Evolutionary conservation across 2,888 invertebrate species (phyloP).

Genomic region (Eudemis profundana): DNA sequence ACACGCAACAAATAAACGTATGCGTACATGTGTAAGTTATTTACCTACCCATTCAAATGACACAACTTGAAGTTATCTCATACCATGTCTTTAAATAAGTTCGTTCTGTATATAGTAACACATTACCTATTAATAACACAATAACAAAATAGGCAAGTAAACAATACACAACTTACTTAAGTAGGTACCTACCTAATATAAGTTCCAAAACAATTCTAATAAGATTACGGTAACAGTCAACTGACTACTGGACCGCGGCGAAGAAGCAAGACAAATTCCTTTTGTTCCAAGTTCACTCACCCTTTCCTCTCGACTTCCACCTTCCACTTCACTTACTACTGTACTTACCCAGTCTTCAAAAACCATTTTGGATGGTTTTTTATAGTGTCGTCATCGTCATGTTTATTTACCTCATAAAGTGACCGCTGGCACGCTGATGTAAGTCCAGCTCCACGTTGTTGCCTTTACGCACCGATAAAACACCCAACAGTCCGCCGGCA

Average conservation of each 20-base stretch:
- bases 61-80: no score
- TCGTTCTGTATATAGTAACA: not conserved
- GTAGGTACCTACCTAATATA: no score
- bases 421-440: constrained; percentile 91
- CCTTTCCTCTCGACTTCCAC: not conserved
- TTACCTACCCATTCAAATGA: no score
- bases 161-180: not conserved
- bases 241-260: constrained; percentile 1
- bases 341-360: not conserved
- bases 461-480: constrained; percentile 71
- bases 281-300: constrained; percentile 32
- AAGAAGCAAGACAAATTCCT: constrained; percentile 36
- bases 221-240: constrained; percentile 18
- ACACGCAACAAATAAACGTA: no score
- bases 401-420: constrained; percentile 88
- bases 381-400: constrained; percentile 9
- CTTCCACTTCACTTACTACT: not conserved
- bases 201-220: constrained; percentile 33
- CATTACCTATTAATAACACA: not conserved
- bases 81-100: not conserved
- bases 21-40: no score
- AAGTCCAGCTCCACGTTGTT: constrained; percentile 91
- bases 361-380: constrained; percentile 20
- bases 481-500: constrained; percentile 63
- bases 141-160: not conserved